A percentile compares a stretch with the other conserved stretches of the same genome.
Conservation (phyloP, 2,888 invertebrate species). For the Nomada goodeniana region DNA sequence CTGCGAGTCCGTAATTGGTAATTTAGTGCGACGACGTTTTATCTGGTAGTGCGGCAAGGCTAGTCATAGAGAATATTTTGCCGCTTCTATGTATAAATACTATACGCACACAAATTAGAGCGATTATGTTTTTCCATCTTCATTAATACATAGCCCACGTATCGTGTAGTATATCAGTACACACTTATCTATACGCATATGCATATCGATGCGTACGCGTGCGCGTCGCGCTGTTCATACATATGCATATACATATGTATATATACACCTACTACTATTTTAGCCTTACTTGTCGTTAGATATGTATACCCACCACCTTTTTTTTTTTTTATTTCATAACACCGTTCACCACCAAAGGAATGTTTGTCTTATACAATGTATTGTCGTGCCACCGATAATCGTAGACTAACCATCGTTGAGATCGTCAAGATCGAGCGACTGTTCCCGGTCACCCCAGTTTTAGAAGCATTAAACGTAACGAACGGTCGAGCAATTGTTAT, state of each 20-base stretch:
- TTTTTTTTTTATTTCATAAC: slow-evolving; percentile 18
- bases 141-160: slow-evolving; percentile 37
- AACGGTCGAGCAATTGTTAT: slow-evolving; percentile 41
- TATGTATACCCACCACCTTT: slow-evolving; percentile 35
- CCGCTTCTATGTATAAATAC: slow-evolving; percentile 54
- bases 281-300: slow-evolving; percentile 52
- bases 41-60: slow-evolving; percentile 63
- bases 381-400: slow-evolving; percentile 51
- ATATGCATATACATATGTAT: background rate
- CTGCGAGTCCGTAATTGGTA: slow-evolving; percentile 60
- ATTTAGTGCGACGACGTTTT: slow-evolving; percentile 55
- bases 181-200: slow-evolving; percentile 40
- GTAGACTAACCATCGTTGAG: slow-evolving; percentile 35
- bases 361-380: slow-evolving; percentile 53
- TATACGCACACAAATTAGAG: slow-evolving; percentile 37
- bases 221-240: no score
- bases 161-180: slow-evolving; percentile 43
- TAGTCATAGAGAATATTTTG: slow-evolving; percentile 55
- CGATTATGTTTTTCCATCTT: slow-evolving; percentile 52
- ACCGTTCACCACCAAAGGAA: slow-evolving; percentile 51
- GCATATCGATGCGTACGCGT: slow-evolving; percentile 22
- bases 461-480: slow-evolving; percentile 33
- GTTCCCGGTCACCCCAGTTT: slow-evolving; percentile 16
- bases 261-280: background rate
- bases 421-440: slow-evolving; percentile 37